Percentiles rank a stretch among this genome's conserved stretches.
These are phyloP conservation scores for Poecilia latipinna DNA, from an alignment of 2,113 vertebrate genomes.

Conservation along the genomic window DNA sequence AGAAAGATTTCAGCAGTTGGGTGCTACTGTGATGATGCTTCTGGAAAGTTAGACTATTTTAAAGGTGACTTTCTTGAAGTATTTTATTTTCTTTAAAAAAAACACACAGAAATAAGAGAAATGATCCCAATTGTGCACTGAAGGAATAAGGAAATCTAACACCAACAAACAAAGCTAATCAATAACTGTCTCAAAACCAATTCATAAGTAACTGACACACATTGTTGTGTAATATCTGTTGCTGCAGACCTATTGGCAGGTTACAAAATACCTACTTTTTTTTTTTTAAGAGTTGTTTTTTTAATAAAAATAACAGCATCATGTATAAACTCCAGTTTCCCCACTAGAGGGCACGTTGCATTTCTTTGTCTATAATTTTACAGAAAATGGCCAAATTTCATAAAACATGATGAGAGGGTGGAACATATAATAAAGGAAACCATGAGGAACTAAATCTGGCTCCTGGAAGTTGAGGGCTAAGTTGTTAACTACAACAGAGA, in stretches of 20 bases:
- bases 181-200: conserved; percentile 20
- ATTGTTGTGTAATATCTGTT: conserved; percentile 35
- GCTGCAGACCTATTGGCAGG: conserved; percentile 26
- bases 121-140: not conserved
- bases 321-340: not conserved
- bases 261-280: conserved; percentile 25
- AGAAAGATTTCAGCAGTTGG: conserved; percentile 6
- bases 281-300: conserved; percentile 14
- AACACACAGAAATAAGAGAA: conserved; percentile 3
- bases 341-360: not conserved
- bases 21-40: conserved; percentile 8
- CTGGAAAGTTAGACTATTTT: conserved; percentile 23
- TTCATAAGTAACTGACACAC: conserved; percentile 23
- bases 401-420: not conserved
- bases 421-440: not conserved
- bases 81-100: not conserved
- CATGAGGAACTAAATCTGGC: not conserved
- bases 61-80: conserved; percentile 34
- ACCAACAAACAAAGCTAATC: not conserved
- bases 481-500: not conserved
- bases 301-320: not conserved
- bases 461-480: not conserved
- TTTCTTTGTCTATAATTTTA: not conserved
- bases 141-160: not conserved
- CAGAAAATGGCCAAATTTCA: not conserved